These are phyloP conservation scores for Halictus quadricinctus DNA, from an alignment of 2,888 invertebrate genomes.

Conservation along the genomic window DNA sequence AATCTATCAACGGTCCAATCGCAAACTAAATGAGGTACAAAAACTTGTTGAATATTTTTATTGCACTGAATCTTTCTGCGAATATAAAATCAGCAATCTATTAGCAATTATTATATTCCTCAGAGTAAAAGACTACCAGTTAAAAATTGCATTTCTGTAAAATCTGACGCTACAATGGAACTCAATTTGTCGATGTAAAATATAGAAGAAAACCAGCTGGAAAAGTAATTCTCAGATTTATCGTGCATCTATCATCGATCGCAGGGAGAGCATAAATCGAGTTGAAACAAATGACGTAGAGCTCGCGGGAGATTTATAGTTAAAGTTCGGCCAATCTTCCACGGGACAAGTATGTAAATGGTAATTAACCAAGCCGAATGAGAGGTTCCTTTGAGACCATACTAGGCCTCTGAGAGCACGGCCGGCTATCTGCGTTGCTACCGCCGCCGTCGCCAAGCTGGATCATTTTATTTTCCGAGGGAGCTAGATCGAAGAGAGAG, in stretches of 20 bases:
- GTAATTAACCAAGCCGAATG: conserved; percentile 31
- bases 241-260: not conserved
- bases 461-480: conserved; percentile 27
- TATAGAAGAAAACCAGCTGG: not conserved
- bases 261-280: not conserved
- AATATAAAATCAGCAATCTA: no score
- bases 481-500: not conserved
- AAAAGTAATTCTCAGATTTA: no score
- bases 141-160: not conserved
- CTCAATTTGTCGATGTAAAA: not conserved
- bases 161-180: not conserved
- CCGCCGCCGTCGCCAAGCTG: conserved; percentile 1
- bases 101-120: no score
- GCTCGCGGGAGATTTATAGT: conserved; percentile 13
- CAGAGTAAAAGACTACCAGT: no score
- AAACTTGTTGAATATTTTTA: no score
- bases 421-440: conserved; percentile 5
- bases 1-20: no score
- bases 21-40: no score
- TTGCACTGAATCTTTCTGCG: no score
- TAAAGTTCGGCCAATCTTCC: conserved; percentile 13
- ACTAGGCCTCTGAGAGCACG: conserved; percentile 5
- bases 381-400: conserved; percentile 25
- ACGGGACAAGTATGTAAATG: conserved; percentile 28
- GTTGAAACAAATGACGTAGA: not conserved